A percentile compares a stretch with the other conserved stretches of the same genome.
phyloP scores from a whole-genome alignment of 2,113 vertebrate species.

The Grammomys surdaster region DNA sequence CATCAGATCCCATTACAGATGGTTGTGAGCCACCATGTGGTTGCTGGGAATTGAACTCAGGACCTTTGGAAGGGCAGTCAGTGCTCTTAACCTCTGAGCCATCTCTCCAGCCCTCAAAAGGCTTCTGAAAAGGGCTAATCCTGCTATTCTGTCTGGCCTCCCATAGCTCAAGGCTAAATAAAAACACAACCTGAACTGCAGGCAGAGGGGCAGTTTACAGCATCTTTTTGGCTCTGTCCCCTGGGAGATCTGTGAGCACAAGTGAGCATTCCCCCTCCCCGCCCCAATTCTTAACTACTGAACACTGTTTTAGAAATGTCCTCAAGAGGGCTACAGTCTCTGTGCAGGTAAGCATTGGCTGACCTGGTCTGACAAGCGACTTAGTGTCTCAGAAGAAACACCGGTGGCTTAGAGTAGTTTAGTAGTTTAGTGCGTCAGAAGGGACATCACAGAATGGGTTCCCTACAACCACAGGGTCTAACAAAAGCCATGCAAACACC shows the following conservation, averaged over 20 bases:
- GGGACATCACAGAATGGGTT: not conserved
- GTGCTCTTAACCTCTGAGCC: too few species aligned
- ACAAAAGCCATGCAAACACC: not conserved
- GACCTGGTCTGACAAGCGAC: not conserved
- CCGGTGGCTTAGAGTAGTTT: not conserved
- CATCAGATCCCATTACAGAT: too few species aligned
- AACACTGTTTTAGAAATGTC: not conserved
- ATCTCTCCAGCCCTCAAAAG: not conserved
- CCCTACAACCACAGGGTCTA: not conserved
- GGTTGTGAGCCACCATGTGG: too few species aligned
- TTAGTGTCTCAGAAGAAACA: not conserved
- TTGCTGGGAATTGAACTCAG: too few species aligned
- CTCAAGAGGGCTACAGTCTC: not conserved
- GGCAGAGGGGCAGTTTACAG: not conserved
- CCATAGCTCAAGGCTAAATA: not conserved
- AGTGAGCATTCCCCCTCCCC: too few species aligned
- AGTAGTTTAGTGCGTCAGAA: not conserved
- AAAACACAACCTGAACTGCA: not conserved
- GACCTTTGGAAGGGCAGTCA: too few species aligned
- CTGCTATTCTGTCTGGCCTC: not conserved
- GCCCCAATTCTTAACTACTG: not conserved
- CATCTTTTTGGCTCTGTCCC: not conserved
- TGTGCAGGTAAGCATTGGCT: not conserved
- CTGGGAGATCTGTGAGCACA: not conserved
- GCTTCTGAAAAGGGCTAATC: constrained; percentile 16